phyloP scores from a whole-genome alignment of 2,113 vertebrate genomes.

The Cebidichthys violaceus region DNA sequence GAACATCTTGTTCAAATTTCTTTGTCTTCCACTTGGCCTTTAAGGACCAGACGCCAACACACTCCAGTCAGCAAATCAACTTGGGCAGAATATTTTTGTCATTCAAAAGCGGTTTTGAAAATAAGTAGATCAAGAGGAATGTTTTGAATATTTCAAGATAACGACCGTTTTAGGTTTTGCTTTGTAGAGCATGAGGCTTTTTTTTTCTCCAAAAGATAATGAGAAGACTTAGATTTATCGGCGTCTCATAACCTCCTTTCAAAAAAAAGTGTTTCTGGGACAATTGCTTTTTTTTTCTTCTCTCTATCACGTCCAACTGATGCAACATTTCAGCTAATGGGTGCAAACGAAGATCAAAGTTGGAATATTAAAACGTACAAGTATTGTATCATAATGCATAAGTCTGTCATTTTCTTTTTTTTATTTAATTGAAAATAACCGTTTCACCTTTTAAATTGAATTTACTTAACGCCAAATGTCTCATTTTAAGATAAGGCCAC shows the following conservation, averaged over 20 bases:
- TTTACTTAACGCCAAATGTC: background rate
- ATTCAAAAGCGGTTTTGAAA: constrained; percentile 55
- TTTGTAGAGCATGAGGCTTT: constrained; percentile 32
- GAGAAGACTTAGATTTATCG: constrained; percentile 45
- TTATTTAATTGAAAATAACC: background rate
- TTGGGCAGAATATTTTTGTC: constrained; percentile 56
- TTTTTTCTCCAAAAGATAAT: constrained; percentile 32
- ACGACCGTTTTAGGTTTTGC: constrained; percentile 43
- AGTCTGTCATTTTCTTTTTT: background rate
- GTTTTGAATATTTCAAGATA: constrained; percentile 66
- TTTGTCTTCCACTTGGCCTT: constrained; percentile 60
- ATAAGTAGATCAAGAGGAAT: constrained; percentile 55
- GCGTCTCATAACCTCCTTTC: constrained; percentile 21
- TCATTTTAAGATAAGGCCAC: background rate
- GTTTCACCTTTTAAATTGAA: background rate
- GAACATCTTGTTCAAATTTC: constrained; percentile 31
- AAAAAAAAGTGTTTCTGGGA: constrained; percentile 32
- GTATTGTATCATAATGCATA: background rate
- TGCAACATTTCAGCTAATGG: constrained; percentile 63
- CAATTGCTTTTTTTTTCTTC: constrained; percentile 16
- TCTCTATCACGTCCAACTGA: constrained; percentile 52
- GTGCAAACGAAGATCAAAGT: constrained; percentile 51
- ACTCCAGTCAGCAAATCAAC: constrained; percentile 51
- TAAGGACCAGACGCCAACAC: constrained; percentile 38
- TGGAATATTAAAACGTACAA: background rate